Evolutionary conservation across 2,888 invertebrate genomes (phyloP), one percentile per base, ranked within the genome.

Genomic region (Leucoptera coffeella): DNA sequence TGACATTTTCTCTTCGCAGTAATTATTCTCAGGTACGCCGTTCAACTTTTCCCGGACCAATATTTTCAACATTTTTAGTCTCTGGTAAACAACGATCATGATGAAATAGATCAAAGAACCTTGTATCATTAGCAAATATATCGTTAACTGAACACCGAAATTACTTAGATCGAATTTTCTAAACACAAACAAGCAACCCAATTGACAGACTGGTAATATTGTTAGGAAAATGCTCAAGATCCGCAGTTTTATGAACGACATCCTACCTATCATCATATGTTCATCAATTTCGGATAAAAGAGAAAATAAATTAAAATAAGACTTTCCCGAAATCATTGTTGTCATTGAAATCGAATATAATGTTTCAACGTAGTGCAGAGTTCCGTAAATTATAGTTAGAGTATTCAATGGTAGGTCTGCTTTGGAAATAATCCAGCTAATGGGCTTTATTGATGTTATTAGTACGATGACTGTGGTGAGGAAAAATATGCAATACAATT

Each of bases 341-440:
- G n/a, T n/a, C n/a, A n/a, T n/a, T n/a, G n/a, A n/a, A n/a, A n/a
- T n/a, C n/a, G n/a, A 38, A 33, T 47, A 46, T 14, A 43, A 28
- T 3, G 37, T 38, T 43, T 57, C 58, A 7, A 40, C 15, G 4
- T 32, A 38, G 30, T 38, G 41, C 3, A 43, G 26, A 6, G 36
- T 32, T 2, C 41, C 40, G 25, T 38, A 54, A 3, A 35, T 35
- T 42, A 43, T 53, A 0, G 53, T 47, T 10, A 57, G 28, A 14
- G 54, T 37, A 17, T 50, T 48, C 3, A 59, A 31, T 2, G 59
- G 58, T 3, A 48, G 28, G 27, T 59, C 58, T 8, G 38, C 28
- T 24, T 30, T 42, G 1, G 49, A 48, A 3, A 43, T 38, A 2
- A 27, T 29, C 53, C 50, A 52, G 31, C 45, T 47, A 0, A 27